A percentile compares a stretch with the other conserved stretches of the same genome.
These are phyloP conservation scores for Peribatodes rhomboidaria DNA, from an alignment of 2,888 invertebrate genomes.

Conservation along the genomic window DNA sequence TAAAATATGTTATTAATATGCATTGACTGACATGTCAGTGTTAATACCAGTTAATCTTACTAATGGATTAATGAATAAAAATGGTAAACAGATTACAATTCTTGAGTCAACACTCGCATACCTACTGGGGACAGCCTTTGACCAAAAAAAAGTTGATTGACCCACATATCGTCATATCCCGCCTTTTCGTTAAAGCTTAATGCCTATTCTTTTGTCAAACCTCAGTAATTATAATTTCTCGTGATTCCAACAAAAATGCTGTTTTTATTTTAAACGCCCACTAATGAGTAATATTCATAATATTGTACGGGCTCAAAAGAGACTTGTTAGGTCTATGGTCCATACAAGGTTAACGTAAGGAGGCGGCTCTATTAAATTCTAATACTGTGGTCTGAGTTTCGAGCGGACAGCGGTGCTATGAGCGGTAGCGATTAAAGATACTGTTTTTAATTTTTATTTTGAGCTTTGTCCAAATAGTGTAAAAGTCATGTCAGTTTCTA, in stretches of 20 bases:
- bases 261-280: constrained; percentile 68
- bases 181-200: no score
- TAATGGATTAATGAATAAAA: no score
- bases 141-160: no score
- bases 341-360: constrained; percentile 73
- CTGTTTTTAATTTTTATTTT: not conserved
- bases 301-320: constrained; percentile 76
- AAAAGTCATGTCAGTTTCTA: no score
- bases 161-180: no score
- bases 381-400: constrained; percentile 63
- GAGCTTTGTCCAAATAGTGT: no score
- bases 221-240: constrained; percentile 9
- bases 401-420: constrained; percentile 48
- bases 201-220: not conserved
- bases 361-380: constrained; percentile 83
- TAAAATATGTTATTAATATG: no score
- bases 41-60: no score
- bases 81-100: no score
- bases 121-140: no score
- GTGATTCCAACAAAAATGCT: constrained; percentile 35
- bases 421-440: constrained; percentile 1
- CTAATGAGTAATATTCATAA: constrained; percentile 85
- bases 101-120: no score
- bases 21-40: no score
- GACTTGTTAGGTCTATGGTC: constrained; percentile 74